Base-by-base conservation (phyloP, 35 echinoderm and acorn worm species). In the Apostichopus japonicus region DNA sequence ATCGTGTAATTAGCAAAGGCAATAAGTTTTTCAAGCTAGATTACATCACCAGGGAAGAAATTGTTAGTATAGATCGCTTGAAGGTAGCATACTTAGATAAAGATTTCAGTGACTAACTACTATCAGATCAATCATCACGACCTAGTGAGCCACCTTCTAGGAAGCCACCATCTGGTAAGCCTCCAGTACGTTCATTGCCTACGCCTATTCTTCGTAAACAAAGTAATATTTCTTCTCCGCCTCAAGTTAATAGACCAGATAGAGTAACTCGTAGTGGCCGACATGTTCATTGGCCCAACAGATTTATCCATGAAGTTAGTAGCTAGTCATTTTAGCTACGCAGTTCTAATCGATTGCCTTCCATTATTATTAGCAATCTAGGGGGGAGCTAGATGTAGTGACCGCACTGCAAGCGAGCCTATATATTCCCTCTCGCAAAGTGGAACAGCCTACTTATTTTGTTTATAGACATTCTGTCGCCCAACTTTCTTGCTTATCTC, bases 221-320 rank as follows among this genome's bases (percentile, higher is more conserved):
- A 1, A 21, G 21, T 73, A 21, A 73, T 21, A 73, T 73, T 73
- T 73, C 70, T 73, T 73, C 70, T 15, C 70, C 70, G 21, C 21
- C 21, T 15, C 70, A 73, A 21, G 70, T 15, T 15, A 21, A 73
- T 15, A 73, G 70, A 21, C 70, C 70, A 73, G 70, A 73, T 73
- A 73, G 70, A 73, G 70, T 73, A 73, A 73, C 70, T 73, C 70
- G 70, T 73, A 73, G 70, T 73, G 70, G 70, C 1, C 70, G 70
- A 73, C 70, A 73, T 73, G 70, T 73, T 73, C 70, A 73, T 73
- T 73, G 70, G 70, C 70, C 70, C 70, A 73, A 1, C 70, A 73
- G 70, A 21, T 73, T 15, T 21, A 73, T 73, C 21, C 70, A 73
- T 1, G 70, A 0, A 73, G 70, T 1, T 73, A 0, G 70, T 73